Conservation (phyloP, 2,888 invertebrate genomes). For the Amphimallon solstitiale region DNA sequence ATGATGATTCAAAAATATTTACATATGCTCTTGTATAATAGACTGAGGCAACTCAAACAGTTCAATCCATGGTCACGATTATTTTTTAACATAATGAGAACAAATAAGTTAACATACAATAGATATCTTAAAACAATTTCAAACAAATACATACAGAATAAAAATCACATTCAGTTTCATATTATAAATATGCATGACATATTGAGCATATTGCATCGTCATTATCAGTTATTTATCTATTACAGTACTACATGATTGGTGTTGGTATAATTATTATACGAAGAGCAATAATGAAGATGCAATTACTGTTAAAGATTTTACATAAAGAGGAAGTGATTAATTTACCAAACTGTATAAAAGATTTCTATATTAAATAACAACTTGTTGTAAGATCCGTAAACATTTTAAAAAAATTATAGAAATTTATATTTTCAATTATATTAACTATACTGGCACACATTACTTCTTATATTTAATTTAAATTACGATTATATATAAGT, state of each 20-base stretch:
- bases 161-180: constrained; percentile 12
- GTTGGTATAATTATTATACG: neutral
- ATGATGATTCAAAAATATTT: constrained; percentile 41
- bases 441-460: constrained; percentile 27
- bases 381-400: constrained; percentile 8
- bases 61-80: constrained; percentile 18
- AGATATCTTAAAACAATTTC: constrained; percentile 1
- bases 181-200: neutral
- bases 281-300: constrained; percentile 22
- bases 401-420: constrained; percentile 19
- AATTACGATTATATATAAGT: neutral
- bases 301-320: constrained; percentile 2
- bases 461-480: constrained; percentile 8
- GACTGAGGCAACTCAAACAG: constrained; percentile 5
- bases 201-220: constrained; percentile 27
- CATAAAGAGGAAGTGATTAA: constrained; percentile 9
- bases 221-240: neutral
- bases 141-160: constrained; percentile 1
- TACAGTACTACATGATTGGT: neutral
- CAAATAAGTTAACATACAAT: constrained; percentile 27
- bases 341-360: constrained; percentile 22
- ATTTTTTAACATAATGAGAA: constrained; percentile 21
- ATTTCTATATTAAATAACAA: constrained; percentile 29
- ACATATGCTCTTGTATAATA: constrained; percentile 26
- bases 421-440: neutral